phyloP scores from a whole-genome alignment of 2,113 vertebrate species.

The Cettia cetti region DNA sequence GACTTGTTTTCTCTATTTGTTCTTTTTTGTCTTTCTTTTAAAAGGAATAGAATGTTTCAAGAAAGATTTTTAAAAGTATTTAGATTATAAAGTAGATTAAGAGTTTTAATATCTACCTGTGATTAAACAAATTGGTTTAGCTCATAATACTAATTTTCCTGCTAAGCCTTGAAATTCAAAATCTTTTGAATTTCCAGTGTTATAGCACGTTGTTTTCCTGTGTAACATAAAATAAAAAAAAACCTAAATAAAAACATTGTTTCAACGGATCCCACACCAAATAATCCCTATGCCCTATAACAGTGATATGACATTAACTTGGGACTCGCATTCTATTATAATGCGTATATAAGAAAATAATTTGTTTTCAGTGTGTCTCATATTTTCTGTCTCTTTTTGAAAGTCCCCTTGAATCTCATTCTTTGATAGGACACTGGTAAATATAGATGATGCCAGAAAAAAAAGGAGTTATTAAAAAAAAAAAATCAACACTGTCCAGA shows the following conservation, averaged over 20 bases:
- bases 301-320: not conserved
- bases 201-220: not conserved
- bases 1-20: not conserved
- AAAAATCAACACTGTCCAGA: not conserved
- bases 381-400: not conserved
- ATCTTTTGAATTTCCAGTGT: not conserved
- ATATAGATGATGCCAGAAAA: not conserved
- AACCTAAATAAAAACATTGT: not conserved
- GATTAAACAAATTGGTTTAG: not conserved
- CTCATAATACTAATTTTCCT: not conserved
- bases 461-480: not conserved
- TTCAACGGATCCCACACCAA: not conserved
- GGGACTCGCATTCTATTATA: not conserved
- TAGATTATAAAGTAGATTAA: not conserved
- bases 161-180: not conserved
- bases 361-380: not conserved
- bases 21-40: fast-evolving
- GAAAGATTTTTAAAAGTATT: not conserved
- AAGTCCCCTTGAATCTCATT: not conserved
- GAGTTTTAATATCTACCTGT: not conserved
- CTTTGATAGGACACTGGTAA: not conserved
- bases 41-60: not conserved
- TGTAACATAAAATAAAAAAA: not conserved
- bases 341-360: not conserved
- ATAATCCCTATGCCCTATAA: not conserved